Base-by-base conservation (phyloP, 1,140 invertebrate genomes). In the Achroia grisella region DNA sequence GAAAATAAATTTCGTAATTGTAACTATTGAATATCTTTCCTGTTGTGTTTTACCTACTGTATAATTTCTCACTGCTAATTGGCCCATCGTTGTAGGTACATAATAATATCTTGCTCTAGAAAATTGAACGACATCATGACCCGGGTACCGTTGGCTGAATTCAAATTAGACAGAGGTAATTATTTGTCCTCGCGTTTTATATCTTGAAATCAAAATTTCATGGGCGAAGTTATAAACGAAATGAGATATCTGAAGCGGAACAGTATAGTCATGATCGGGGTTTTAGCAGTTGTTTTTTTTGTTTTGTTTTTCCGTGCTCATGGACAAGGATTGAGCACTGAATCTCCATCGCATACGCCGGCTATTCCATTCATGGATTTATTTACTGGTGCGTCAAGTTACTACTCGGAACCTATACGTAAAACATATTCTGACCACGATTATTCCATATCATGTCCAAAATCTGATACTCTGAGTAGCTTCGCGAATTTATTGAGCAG, bases 121-220 rank as follows among this genome's bases (percentile, higher is more conserved):
- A 51, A 52, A 45, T 39, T 52, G 53, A 44, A 43, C 49, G 56
- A 37, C 45, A 51, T 54, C 44, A 45, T 60, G 52, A 65, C 56
- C 50, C 48, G 39, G 29, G 44, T 52, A 59, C 68, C 59, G 57
- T 74, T 66, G 56, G 15, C 51, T 47, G 56, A 44, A n/a, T n/a
- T n/a, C n/a, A n/a, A 60, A 69, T 62, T 60, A 61, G 15, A 63
- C 41, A 48, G 37, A 44, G 36, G 49, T 61, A 65, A 65, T 60
- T 56, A 54, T 62, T 69, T 69, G 46, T 70, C 56, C 56, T 48
- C 46, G 62, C 52, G 52, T 58, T 62, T 74, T 67, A 53, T 58
- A 57, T 40, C 58, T 66, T 62, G 58, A 74, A 78, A 78, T 82
- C 62, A 30, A 17, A 69, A 82, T 82, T 82, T 79, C 68, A 82